A percentile compares a stretch with the other conserved stretches of the same genome.
Evolutionary conservation across 2,797 vertebrate genomes (phyloP).

Genomic region (Antrozous pallidus): DNA sequence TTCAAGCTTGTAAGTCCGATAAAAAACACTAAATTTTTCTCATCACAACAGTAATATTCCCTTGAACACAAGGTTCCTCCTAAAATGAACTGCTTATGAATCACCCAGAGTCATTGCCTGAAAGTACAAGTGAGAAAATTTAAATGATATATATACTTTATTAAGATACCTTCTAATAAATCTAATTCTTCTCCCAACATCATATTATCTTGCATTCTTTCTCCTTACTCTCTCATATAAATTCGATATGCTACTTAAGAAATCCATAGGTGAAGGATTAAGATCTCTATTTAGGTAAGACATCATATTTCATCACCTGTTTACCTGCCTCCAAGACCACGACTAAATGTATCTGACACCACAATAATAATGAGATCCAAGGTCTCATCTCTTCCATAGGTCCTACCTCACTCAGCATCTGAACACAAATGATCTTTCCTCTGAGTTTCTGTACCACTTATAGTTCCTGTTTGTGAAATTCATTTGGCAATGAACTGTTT

Average conservation of each 20-base stretch:
- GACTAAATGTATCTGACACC: not conserved
- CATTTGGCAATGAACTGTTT: not conserved
- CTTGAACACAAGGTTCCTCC: not conserved
- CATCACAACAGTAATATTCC: not conserved
- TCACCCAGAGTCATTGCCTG: not conserved
- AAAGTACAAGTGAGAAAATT: not conserved
- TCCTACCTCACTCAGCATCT: not conserved
- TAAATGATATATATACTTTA: not conserved
- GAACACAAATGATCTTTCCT: not conserved
- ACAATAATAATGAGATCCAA: not conserved
- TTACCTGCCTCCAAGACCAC: not conserved
- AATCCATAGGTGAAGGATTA: not conserved
- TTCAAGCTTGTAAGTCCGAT: not conserved
- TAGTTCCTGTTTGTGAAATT: not conserved
- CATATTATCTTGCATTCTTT: not conserved
- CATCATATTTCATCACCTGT: not conserved
- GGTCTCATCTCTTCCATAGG: not conserved
- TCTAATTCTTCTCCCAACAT: not conserved
- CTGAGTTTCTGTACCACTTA: not conserved
- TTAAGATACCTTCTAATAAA: not conserved
- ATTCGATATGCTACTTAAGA: not conserved
- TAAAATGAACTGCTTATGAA: slow-evolving; percentile 2
- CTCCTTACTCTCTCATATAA: not conserved
- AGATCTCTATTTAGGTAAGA: not conserved
- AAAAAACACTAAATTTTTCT: not conserved